These are phyloP conservation scores for Lethrus apterus DNA, from an alignment of 1,140 invertebrate species.

Conservation along the genomic window DNA sequence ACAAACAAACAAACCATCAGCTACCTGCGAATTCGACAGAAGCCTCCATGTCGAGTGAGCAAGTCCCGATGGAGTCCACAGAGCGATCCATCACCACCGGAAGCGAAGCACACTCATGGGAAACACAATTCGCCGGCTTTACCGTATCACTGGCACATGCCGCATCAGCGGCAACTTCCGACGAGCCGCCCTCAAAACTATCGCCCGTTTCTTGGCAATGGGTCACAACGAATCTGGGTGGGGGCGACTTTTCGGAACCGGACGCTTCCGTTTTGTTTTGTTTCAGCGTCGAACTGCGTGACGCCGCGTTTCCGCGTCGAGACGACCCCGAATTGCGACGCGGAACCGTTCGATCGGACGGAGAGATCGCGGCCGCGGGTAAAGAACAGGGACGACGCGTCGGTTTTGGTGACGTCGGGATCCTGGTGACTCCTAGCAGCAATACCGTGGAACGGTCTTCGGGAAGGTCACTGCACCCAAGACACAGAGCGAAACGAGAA, in stretches of 20 bases:
- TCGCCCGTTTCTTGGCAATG: background rate
- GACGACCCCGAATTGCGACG: conserved; percentile 1
- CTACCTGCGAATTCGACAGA: conserved; percentile 73
- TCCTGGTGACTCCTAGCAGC: conserved; percentile 36
- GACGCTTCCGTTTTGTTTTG: background rate
- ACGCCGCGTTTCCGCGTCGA: conserved; percentile 3
- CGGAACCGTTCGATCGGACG: conserved; percentile 10
- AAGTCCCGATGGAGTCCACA: conserved; percentile 69
- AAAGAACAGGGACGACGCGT: conserved; percentile 34
- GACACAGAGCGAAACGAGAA: too few species aligned
- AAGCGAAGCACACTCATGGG: background rate
- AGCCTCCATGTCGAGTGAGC: conserved; percentile 72
- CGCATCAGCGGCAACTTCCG: too few species aligned
- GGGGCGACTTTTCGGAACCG: background rate
- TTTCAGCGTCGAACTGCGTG: conserved; percentile 3
- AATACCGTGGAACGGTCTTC: conserved; percentile 36
- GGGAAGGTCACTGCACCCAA: conserved; percentile 36
- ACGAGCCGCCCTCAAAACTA: background rate
- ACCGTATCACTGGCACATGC: background rate
- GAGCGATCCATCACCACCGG: conserved; percentile 55
- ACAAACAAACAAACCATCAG: conserved; percentile 14
- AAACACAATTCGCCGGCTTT: background rate
- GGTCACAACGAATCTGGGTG: background rate
- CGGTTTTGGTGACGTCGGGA: conserved; percentile 34
- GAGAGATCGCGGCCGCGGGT: conserved; percentile 19